Evolutionary conservation across 2,797 vertebrate genomes (phyloP).

Genomic region (Synanceia verrucosa): DNA sequence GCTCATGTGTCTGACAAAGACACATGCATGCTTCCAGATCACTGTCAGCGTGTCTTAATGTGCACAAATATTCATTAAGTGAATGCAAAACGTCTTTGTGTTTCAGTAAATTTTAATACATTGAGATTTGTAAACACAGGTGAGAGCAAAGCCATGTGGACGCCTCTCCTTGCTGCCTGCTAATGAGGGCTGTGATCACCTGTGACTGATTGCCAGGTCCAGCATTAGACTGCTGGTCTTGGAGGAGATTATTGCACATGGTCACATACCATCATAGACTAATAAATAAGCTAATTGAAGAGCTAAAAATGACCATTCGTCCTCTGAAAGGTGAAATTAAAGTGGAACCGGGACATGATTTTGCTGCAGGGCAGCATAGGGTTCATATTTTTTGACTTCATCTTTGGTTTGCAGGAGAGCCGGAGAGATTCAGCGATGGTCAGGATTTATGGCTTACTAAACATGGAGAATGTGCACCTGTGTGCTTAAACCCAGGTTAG

Average conservation of each 20-base stretch:
- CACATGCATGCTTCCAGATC: neutral
- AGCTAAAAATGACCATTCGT: neutral
- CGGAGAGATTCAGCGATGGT: conserved; percentile 21
- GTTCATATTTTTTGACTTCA: conserved; percentile 9
- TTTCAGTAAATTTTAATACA: too few relatives aligned
- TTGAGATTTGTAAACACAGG: conserved; percentile 3
- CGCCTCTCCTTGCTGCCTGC: conserved; percentile 1
- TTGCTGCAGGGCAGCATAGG: conserved; percentile 20
- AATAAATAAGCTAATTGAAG: neutral
- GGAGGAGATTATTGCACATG: neutral
- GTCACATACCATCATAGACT: neutral
- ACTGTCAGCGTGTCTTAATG: neutral
- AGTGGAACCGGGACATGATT: neutral
- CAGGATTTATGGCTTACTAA: conserved; percentile 7
- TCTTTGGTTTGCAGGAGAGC: conserved; percentile 8
- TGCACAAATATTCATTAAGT: neutral
- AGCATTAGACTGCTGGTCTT: neutral
- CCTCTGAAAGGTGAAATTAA: neutral
- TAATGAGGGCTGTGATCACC: conserved; percentile 38
- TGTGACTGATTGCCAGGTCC: conserved; percentile 21
- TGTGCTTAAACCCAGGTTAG: neutral
- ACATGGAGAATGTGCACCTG: neutral
- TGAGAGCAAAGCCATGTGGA: conserved; percentile 2
- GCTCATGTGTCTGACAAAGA: neutral
- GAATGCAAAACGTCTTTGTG: neutral